Base-by-base conservation (phyloP, 2,888 invertebrate species). In the Pomacea canaliculata region DNA sequence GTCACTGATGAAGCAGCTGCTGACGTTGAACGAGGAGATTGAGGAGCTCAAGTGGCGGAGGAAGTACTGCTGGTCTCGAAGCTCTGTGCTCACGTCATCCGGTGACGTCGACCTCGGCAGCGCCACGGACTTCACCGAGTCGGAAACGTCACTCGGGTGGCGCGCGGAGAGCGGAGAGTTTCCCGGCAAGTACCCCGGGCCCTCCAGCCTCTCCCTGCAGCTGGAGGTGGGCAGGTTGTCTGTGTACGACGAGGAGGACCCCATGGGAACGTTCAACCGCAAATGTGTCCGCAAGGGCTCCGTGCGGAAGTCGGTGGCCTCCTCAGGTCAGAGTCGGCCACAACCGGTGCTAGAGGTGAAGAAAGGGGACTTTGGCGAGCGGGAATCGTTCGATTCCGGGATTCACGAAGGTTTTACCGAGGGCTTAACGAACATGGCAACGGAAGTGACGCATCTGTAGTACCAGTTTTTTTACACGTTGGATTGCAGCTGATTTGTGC, bases 11-110 rank as follows among this genome's bases (percentile, higher is more conserved):
- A 85, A 86, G 63, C 88, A 88, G 76, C 83, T 89, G 9, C 83
- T 89, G 69, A 89, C 86, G 5, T 81, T 89, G 51, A 89, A 89
- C 79, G 89, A 89, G 79, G 83, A 85, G 18, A 88, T 88, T 67
- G 89, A 88, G 78, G 88, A 88, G 70, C 81, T 89, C 69, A 89
- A 89, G 82, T 87, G 87, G 84, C 85, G 86, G 76, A 79, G 85
- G 60, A 80, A 83, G 12, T 83, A 83, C 71, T 82, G 80, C 77
- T 79, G 79, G 73, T 81, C 81, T 70, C 85, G 82, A 72, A 83
- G 60, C 60, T 77, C 85, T 19, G 72, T 85, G n/a, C 79, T 80
- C 48, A 82, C 84, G 27, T 84, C 85, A 72, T 84, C 85, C 13
- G 83, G 82, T 66, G 83, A 84, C 71, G 70, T 86, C 27, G 81